phyloP scores from a whole-genome alignment of 2,797 vertebrate genomes.

The Danio aesculapii region DNA sequence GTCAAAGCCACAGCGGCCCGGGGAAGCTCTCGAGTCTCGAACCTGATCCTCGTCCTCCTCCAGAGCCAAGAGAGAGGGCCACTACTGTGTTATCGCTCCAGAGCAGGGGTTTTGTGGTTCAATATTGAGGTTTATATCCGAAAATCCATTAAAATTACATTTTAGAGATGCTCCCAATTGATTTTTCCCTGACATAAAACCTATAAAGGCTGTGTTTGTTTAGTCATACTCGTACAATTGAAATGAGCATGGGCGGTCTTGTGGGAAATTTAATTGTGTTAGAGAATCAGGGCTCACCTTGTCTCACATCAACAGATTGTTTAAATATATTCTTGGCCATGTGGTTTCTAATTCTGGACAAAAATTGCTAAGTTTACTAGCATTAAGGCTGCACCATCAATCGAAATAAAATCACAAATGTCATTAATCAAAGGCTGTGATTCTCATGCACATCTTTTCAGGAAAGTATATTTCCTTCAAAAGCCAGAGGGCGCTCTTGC shows the following conservation, averaged over 20 bases:
- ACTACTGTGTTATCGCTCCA: slow-evolving; percentile 26
- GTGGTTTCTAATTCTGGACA: neutral
- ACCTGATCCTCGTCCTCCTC: neutral
- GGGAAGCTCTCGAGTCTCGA: slow-evolving; percentile 1
- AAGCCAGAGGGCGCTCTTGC: too few relatives aligned
- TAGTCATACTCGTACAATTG: neutral
- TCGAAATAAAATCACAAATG: too few relatives aligned
- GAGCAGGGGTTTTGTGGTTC: slow-evolving; percentile 28
- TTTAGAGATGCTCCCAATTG: neutral
- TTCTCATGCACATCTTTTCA: too few relatives aligned
- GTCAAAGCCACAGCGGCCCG: slow-evolving; percentile 29
- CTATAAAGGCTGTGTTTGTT: neutral
- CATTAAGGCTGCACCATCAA: too few relatives aligned
- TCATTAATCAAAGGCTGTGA: too few relatives aligned
- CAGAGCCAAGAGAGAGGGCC: neutral
- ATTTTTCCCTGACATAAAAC: neutral
- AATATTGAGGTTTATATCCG: slow-evolving; percentile 4
- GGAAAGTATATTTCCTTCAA: too few relatives aligned
- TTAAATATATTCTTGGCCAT: too few relatives aligned
- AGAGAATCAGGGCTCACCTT: neutral
- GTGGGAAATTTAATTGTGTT: neutral
- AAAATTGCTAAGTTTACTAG: neutral
- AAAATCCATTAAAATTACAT: slow-evolving; percentile 23
- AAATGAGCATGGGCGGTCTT: neutral
- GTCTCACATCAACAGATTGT: neutral